Percentiles rank a stretch among this genome's conserved stretches.
These are phyloP conservation scores for Corydoras sp. DNA, from an alignment of 2,113 vertebrate species.

Conservation along the genomic window DNA sequence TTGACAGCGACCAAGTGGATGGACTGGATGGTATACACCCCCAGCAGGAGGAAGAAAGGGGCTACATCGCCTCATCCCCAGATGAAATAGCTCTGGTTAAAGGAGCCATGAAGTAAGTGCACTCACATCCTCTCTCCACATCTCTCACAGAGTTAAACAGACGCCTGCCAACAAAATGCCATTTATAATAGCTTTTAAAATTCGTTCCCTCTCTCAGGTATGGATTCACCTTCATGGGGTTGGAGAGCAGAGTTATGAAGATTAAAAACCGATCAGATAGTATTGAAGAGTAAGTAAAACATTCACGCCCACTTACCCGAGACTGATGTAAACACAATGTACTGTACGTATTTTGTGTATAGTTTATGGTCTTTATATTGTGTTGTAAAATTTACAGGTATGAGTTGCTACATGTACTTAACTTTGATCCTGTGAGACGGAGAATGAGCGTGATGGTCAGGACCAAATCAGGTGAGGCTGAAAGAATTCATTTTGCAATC, in stretches of 20 bases:
- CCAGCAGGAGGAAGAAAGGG: constrained; percentile 44
- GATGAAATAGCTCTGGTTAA: constrained; percentile 92
- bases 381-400: constrained; percentile 65
- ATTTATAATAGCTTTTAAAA: constrained; percentile 39
- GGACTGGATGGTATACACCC: constrained; percentile 38
- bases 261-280: constrained; percentile 82
- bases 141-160: too few relatives aligned
- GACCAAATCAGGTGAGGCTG: constrained; percentile 68
- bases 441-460: constrained; percentile 96
- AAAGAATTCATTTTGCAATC: too few relatives aligned
- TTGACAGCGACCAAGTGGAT: constrained; percentile 38
- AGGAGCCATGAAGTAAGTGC: constrained; percentile 84
- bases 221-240: constrained; percentile 92
- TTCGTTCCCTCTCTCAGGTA: constrained; percentile 69
- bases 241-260: constrained; percentile 80
- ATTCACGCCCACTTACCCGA: too few relatives aligned
- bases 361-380: too few relatives aligned
- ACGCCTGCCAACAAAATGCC: too few relatives aligned
- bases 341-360: too few relatives aligned
- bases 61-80: constrained; percentile 88
- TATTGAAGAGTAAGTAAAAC: constrained; percentile 79
- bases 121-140: too few relatives aligned
- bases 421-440: constrained; percentile 88
- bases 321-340: too few relatives aligned
- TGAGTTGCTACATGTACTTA: constrained; percentile 85